Percentiles rank a stretch among this genome's conserved stretches.
Conservation (phyloP, 2,797 vertebrate genomes). For the Gymnoscopelus microlampas region DNA sequence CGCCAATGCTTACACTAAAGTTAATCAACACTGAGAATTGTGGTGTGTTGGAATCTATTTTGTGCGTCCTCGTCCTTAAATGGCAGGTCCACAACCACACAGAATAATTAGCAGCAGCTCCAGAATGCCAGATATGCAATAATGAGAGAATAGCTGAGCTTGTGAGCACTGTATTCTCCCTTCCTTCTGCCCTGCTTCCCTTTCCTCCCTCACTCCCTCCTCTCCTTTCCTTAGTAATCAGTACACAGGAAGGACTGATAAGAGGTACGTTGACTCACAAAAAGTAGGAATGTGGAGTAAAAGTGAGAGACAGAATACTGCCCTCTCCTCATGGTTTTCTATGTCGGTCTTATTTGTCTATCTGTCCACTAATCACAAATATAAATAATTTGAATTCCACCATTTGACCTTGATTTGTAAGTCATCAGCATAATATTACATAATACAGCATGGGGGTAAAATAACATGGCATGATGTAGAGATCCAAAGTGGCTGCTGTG, state of each 20-base stretch:
- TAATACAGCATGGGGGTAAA: neutral
- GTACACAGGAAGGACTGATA: constrained; percentile 74
- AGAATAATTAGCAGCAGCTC: constrained; percentile 25
- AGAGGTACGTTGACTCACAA: constrained; percentile 67
- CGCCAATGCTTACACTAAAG: no score
- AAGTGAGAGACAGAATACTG: neutral
- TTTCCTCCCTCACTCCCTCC: constrained; percentile 33
- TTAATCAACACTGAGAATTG: no score
- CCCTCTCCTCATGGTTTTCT: neutral
- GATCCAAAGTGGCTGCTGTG: constrained; percentile 39
- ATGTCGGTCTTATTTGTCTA: neutral
- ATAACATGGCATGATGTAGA: constrained; percentile 23
- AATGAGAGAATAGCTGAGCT: constrained; percentile 13
- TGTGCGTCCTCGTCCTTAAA: constrained; percentile 14
- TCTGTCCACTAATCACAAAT: neutral
- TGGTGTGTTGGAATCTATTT: constrained; percentile 6
- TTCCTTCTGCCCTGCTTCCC: constrained; percentile 6
- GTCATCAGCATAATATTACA: neutral
- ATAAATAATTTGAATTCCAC: constrained; percentile 1
- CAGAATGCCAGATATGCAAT: constrained; percentile 25
- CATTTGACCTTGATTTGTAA: neutral
- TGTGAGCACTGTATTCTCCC: constrained; percentile 20
- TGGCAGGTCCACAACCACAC: constrained; percentile 8
- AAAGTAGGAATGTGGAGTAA: constrained; percentile 33
- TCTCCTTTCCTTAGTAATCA: constrained; percentile 54